Percentiles rank a stretch among this genome's conserved stretches.
Evolutionary conservation across 2,113 vertebrate genomes (phyloP).

Genomic region (Spermophilus dauricus): DNA sequence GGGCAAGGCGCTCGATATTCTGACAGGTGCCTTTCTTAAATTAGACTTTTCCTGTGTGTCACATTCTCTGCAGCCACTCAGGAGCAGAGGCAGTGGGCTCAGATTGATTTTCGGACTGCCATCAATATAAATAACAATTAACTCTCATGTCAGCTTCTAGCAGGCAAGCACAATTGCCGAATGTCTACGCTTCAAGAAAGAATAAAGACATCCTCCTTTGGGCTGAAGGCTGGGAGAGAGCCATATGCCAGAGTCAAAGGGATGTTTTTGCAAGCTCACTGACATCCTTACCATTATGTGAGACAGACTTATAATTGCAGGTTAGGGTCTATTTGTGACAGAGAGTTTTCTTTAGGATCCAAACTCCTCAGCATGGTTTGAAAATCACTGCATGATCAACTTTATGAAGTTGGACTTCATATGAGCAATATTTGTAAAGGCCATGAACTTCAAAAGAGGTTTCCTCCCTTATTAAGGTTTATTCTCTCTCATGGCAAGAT

Average conservation of each 20-base stretch:
- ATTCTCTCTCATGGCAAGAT: background rate
- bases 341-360: background rate
- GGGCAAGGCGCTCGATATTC: constrained; percentile 68
- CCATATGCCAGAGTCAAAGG: background rate
- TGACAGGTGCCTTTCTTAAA: constrained; percentile 81
- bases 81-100: constrained; percentile 35
- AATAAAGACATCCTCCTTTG: constrained; percentile 68
- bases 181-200: constrained; percentile 47
- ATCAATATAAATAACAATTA: constrained; percentile 84
- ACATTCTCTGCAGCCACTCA: constrained; percentile 62
- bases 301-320: background rate
- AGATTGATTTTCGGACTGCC: constrained; percentile 69
- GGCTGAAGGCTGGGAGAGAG: background rate
- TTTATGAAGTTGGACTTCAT: too few species aligned
- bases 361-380: background rate
- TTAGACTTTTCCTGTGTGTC: constrained; percentile 70
- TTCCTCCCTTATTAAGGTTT: too few species aligned
- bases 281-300: background rate
- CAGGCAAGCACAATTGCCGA: constrained; percentile 34
- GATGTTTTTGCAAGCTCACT: background rate
- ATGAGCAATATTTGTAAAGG: too few species aligned
- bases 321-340: background rate
- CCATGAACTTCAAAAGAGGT: too few species aligned
- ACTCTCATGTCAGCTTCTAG: constrained; percentile 47
- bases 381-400: background rate